Percentiles rank a stretch among this genome's conserved stretches.
phyloP scores from a whole-genome alignment of 2,888 invertebrate species.

The Electrophaes corylata region DNA sequence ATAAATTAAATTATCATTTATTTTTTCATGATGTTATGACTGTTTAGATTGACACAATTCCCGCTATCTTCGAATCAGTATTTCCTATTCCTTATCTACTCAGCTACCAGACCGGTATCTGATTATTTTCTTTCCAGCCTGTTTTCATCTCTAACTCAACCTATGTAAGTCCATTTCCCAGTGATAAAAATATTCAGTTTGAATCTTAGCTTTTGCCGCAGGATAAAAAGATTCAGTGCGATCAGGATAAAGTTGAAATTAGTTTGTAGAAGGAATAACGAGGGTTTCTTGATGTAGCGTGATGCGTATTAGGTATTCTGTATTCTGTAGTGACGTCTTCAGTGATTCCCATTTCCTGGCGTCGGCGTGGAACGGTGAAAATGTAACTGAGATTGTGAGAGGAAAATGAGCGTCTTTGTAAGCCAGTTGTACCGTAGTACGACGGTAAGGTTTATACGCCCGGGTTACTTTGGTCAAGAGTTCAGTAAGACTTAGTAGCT shows the following conservation, averaged over 20 bases:
- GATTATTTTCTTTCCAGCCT: background rate
- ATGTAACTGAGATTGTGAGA: constrained; percentile 26
- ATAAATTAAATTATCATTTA: no score
- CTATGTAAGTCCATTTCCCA: constrained; percentile 2
- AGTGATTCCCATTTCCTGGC: constrained; percentile 52
- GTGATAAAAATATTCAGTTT: background rate
- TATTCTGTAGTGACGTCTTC: constrained; percentile 46
- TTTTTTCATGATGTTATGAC: background rate
- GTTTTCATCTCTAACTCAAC: constrained; percentile 5
- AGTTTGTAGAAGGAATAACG: background rate
- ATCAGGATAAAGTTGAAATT: constrained; percentile 30
- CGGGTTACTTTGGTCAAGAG: no score
- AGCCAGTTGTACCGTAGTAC: constrained; percentile 14
- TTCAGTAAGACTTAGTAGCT: no score
- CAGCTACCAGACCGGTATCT: constrained; percentile 9
- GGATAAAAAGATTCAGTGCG: constrained; percentile 10
- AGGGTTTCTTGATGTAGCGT: constrained; percentile 28
- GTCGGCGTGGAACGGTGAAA: constrained; percentile 31
- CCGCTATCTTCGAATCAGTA: constrained; percentile 26
- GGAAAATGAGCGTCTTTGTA: constrained; percentile 17
- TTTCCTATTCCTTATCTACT: constrained; percentile 15
- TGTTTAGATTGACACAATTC: constrained; percentile 18
- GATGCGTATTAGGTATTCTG: constrained; percentile 46
- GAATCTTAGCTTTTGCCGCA: background rate
- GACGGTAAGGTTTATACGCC: background rate